Evolutionary conservation across 35 echinoderm and acorn worm species (phyloP), one percentile per base, ranked within the genome.

Genomic region (Lytechinus variegatus): DNA sequence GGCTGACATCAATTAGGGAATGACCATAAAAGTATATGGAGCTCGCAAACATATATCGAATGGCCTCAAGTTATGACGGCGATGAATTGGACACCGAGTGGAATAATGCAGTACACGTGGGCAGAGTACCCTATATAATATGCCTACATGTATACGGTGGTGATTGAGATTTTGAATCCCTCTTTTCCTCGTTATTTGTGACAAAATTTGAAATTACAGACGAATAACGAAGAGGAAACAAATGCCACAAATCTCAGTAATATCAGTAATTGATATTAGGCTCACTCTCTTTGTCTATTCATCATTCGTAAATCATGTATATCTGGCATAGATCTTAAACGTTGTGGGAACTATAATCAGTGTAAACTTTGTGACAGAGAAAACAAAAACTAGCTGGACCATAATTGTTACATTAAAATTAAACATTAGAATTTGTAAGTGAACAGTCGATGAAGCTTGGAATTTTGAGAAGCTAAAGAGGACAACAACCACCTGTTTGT

Each of bases 1-100:
- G 5, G 66, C 66, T 79, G 66, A 79, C 66, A 79, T 24, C 66
- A 79, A 79, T 79, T 79, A 79, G 66, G n/a, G 66, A 79, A 79
- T 79, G 66, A 24, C 66, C 66, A 79, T 79, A 79, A 79, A 79
- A 79, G 66, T 79, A 79, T 79, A 79, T 79, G 66, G 66, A 79
- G 66, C 66, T 79, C 66, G 66, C 66, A 24, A 24, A 79, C 66
- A 79, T 79, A 79, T 79, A 79, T 79, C 66, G 4, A 79, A 79
- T 79, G 66, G 66, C 66, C 66, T 24, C 66, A 79, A 79, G 66
- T 79, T 79, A 79, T 79, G 66, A 79, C n/a, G 66, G 19, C 66
- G 66, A 79, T 79, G 66, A 79, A 79, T 79, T 79, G 66, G 66
- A 79, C 66, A 79, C 66, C 66, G 66, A 79, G 8, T 79, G 66